Evolutionary conservation across 2,797 vertebrate genomes (phyloP).

Genomic region (Artibeus lituratus): DNA sequence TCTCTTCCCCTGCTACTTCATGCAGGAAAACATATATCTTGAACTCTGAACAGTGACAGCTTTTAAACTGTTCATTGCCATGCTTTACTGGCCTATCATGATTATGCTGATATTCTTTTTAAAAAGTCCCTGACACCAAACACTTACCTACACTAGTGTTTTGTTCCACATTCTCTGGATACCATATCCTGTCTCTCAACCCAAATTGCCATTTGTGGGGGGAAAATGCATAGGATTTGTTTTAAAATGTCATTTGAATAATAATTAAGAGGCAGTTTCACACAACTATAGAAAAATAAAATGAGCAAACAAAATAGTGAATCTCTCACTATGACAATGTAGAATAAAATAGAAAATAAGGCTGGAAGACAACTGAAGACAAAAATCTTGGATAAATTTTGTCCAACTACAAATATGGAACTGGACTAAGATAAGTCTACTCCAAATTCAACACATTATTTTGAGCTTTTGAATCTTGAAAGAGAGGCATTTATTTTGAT

Average conservation of each 20-base stretch:
- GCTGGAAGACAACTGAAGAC: background rate
- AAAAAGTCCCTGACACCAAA: background rate
- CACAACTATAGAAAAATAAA: background rate
- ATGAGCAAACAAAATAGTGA: background rate
- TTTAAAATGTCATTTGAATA: constrained; percentile 5
- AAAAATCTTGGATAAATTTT: background rate
- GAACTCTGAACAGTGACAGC: constrained; percentile 4
- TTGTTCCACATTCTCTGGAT: background rate
- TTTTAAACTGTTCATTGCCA: background rate
- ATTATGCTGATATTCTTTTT: background rate
- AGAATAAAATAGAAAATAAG: background rate
- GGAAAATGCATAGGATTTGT: background rate
- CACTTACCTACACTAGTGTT: background rate
- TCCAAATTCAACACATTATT: background rate
- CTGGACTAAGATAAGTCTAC: background rate
- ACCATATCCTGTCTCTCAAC: background rate
- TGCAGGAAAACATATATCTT: background rate
- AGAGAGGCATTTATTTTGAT: background rate
- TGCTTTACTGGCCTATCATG: background rate
- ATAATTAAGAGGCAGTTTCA: background rate
- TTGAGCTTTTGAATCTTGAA: background rate
- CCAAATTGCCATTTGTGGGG: background rate
- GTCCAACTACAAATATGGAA: background rate
- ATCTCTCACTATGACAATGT: background rate
- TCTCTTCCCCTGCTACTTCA: background rate